These are phyloP conservation scores for Drosophila busckii DNA, from an alignment of 1,140 invertebrate species.

Conservation along the genomic window DNA sequence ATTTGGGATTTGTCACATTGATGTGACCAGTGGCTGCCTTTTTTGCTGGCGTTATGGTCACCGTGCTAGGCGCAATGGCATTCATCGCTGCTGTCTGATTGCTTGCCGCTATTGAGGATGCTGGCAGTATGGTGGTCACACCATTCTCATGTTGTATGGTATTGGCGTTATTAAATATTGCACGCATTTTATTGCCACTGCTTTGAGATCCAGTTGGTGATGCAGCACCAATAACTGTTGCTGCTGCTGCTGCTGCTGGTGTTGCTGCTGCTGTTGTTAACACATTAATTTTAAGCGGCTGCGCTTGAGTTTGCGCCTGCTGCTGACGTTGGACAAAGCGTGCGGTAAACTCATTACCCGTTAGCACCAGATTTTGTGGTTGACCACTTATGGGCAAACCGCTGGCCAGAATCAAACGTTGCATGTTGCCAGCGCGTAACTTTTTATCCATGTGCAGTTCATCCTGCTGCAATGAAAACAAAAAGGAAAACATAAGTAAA, in stretches of 20 bases:
- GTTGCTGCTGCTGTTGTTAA: constrained; percentile 1
- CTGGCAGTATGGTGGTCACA: constrained; percentile 69
- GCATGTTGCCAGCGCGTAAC: constrained; percentile 33
- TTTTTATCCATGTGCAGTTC: constrained; percentile 48
- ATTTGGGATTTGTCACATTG: constrained; percentile 41
- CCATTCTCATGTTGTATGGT: constrained; percentile 74
- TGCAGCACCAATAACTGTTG: background rate
- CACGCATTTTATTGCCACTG: constrained; percentile 60
- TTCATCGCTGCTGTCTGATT: constrained; percentile 71
- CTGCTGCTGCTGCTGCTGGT: constrained; percentile 1
- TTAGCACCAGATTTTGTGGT: constrained; percentile 63
- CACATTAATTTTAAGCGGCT: constrained; percentile 21
- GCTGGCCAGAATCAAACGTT: constrained; percentile 62
- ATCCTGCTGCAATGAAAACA: constrained; percentile 46
- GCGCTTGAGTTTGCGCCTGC: constrained; percentile 9
- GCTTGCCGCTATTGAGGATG: constrained; percentile 64
- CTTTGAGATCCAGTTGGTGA: constrained; percentile 50
- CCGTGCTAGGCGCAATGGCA: constrained; percentile 67
- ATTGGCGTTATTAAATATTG: constrained; percentile 69
- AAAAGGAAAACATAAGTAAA: background rate
- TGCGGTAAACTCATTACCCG: constrained; percentile 68
- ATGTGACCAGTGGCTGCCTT: constrained; percentile 24
- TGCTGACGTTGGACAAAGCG: constrained; percentile 59
- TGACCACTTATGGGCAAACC: constrained; percentile 64
- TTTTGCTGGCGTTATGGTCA: constrained; percentile 70